Evolutionary conservation across 2,113 vertebrate genomes (phyloP).

Genomic region (Apaloderma vittatum): DNA sequence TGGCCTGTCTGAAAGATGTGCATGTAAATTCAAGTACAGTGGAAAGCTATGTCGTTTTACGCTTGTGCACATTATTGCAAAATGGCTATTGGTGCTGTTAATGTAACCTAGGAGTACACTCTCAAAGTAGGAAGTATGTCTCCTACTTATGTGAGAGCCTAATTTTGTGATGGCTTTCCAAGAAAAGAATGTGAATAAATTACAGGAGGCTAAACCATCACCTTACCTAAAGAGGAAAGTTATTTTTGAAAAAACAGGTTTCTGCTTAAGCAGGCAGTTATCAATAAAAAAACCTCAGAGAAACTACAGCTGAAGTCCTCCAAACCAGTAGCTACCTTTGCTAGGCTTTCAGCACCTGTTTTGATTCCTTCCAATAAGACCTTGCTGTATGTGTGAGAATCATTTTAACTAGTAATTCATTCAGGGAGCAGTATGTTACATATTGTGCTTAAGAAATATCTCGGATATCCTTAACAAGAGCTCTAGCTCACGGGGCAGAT

Average conservation of each 20-base stretch:
- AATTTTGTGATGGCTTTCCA: neutral
- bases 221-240: neutral
- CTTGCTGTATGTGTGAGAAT: neutral
- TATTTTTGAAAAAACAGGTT: neutral
- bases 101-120: accelerated
- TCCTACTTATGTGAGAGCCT: neutral
- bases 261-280: neutral
- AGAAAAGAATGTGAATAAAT: neutral
- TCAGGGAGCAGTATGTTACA: neutral
- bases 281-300: neutral
- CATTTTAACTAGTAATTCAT: neutral
- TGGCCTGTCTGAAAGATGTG: neutral
- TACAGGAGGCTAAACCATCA: neutral
- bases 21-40: accelerated
- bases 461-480: constrained; percentile 81
- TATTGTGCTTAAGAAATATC: neutral
- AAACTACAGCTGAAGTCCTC: neutral
- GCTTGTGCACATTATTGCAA: too few species aligned
- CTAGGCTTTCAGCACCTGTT: neutral
- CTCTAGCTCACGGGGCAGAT: constrained; percentile 95
- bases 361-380: neutral
- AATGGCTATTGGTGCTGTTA: neutral
- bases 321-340: neutral
- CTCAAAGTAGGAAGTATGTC: neutral
- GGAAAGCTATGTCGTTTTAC: neutral